Evolutionary conservation across 2,888 invertebrate genomes (phyloP).

Genomic region (Patella pellucida): DNA sequence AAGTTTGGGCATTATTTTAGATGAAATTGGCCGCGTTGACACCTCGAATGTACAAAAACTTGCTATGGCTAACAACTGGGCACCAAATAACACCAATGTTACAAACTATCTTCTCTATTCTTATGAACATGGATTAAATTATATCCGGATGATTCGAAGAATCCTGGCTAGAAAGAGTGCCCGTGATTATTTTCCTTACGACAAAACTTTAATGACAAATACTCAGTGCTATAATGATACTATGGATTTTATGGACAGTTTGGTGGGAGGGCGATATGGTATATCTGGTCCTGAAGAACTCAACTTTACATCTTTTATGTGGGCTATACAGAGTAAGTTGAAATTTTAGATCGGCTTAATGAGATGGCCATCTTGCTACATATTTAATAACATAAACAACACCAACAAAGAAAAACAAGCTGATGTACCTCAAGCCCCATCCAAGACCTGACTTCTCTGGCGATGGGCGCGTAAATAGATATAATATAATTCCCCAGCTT

Average conservation of each 20-base stretch:
- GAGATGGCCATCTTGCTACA: too few relatives aligned
- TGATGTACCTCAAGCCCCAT: too few relatives aligned
- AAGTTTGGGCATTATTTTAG: slow-evolving; percentile 19
- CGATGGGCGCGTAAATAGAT: too few relatives aligned
- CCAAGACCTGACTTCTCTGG: too few relatives aligned
- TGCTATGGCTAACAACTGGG: neutral
- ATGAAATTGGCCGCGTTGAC: slow-evolving; percentile 29
- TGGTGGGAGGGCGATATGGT: slow-evolving; percentile 31
- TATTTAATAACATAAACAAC: too few relatives aligned
- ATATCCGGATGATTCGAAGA: slow-evolving; percentile 15
- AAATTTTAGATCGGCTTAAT: neutral
- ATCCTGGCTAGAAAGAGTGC: slow-evolving; percentile 19
- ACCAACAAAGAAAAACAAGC: too few relatives aligned
- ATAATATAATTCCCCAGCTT: too few relatives aligned
- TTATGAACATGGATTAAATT: slow-evolving; percentile 15
- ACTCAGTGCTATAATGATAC: slow-evolving; percentile 40
- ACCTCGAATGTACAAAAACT: slow-evolving; percentile 1
- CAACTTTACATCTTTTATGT: slow-evolving; percentile 22
- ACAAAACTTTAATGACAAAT: slow-evolving; percentile 28
- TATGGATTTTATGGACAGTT: slow-evolving; percentile 38
- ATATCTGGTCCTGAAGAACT: neutral
- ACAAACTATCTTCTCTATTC: neutral
- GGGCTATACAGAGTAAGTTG: slow-evolving; percentile 43
- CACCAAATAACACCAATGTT: neutral
- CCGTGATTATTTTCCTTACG: slow-evolving; percentile 31